phyloP scores from a whole-genome alignment of 2,888 invertebrate genomes.

The Mesorhabditis belari region DNA sequence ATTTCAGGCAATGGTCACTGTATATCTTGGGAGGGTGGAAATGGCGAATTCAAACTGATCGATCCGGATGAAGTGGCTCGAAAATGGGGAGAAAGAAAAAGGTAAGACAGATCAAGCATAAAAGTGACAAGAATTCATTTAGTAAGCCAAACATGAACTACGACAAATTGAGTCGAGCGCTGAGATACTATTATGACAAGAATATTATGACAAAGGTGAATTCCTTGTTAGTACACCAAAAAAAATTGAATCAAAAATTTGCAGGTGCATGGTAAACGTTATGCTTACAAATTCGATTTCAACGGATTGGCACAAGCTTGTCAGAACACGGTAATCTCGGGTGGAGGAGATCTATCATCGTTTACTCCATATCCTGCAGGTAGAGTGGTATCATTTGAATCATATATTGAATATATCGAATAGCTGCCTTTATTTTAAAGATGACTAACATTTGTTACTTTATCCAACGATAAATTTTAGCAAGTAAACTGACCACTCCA shows the following conservation, averaged over 20 bases:
- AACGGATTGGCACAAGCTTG: constrained; percentile 46
- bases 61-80: constrained; percentile 85
- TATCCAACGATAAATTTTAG: background rate
- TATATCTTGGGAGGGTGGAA: constrained; percentile 82
- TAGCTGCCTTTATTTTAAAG: no score
- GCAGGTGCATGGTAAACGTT: constrained; percentile 81
- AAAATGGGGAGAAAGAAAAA: constrained; percentile 87
- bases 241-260: constrained; percentile 1
- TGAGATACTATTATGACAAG: constrained; percentile 91
- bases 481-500: background rate
- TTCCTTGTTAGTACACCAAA: background rate
- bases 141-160: constrained; percentile 92
- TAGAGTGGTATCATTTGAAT: background rate
- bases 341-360: background rate
- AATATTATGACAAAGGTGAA: constrained; percentile 85
- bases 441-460: no score
- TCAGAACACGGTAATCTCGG: constrained; percentile 25
- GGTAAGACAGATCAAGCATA: constrained; percentile 50
- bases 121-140: constrained; percentile 6
- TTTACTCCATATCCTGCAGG: background rate
- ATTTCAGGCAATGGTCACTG: constrained; percentile 52
- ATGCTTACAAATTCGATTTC: constrained; percentile 92
- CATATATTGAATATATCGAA: no score
- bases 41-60: constrained; percentile 88
- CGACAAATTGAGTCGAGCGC: constrained; percentile 85